Conservation (phyloP, 2,797 vertebrate species). For the Ispidina lecontei region DNA sequence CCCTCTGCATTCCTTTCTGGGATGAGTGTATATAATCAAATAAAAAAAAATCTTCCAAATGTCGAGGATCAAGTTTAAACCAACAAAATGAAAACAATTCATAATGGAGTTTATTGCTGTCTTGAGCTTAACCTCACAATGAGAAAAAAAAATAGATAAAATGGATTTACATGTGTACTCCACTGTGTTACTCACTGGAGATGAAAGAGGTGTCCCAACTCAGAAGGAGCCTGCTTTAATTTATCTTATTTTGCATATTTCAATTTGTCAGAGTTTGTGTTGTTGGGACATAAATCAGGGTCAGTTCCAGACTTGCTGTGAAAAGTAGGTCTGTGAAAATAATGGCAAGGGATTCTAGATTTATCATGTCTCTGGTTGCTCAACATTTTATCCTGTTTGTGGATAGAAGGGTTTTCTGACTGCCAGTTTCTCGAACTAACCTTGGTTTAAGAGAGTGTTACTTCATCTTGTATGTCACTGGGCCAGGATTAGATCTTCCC, state of each 20-base stretch:
- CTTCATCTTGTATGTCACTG: neutral
- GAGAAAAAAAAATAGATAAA: constrained; percentile 19
- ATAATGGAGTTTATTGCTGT: neutral
- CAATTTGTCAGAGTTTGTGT: neutral
- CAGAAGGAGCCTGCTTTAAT: neutral
- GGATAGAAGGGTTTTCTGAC: neutral
- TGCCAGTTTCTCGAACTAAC: neutral
- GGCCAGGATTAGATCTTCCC: neutral
- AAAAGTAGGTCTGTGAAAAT: neutral
- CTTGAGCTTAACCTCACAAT: neutral
- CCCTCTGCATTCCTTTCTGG: constrained; percentile 28
- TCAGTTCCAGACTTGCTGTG: neutral
- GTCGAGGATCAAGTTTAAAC: constrained; percentile 52
- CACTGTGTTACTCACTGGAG: neutral
- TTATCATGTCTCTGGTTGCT: neutral
- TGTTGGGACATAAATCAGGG: neutral
- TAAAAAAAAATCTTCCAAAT: neutral
- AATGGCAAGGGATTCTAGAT: neutral
- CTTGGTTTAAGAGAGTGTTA: neutral
- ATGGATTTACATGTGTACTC: neutral
- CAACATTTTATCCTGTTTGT: neutral
- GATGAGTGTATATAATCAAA: constrained; percentile 29
- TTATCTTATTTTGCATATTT: constrained; percentile 33
- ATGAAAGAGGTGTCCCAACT: neutral
- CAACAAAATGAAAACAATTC: constrained; percentile 40